These are phyloP conservation scores for Acanthoscelides obtectus DNA, from an alignment of 2,888 invertebrate species.

Conservation along the genomic window DNA sequence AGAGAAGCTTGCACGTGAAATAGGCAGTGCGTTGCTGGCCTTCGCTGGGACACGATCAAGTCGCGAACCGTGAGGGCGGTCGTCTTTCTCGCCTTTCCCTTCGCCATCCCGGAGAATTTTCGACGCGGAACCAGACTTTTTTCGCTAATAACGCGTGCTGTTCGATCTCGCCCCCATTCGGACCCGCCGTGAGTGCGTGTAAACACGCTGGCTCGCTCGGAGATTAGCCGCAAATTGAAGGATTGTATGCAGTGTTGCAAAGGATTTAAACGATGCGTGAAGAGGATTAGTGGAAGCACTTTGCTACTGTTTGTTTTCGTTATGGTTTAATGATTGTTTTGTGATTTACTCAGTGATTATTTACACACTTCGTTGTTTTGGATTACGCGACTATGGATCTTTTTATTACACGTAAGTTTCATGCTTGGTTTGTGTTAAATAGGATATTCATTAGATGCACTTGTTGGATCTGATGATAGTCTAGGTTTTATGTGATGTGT, in stretches of 20 bases:
- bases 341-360: slow-evolving; percentile 24
- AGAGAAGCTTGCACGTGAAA: slow-evolving; percentile 36
- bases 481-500: background rate
- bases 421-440: background rate
- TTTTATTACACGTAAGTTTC: slow-evolving; percentile 21
- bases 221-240: slow-evolving; percentile 18
- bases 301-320: slow-evolving; percentile 24
- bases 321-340: slow-evolving; percentile 23
- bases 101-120: background rate
- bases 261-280: slow-evolving; percentile 23
- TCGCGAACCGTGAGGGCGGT: slow-evolving; percentile 4
- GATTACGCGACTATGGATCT: slow-evolving; percentile 24
- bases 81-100: background rate
- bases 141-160: background rate
- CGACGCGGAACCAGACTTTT: background rate
- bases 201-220: slow-evolving; percentile 9
- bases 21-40: slow-evolving; percentile 33
- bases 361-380: slow-evolving; percentile 20
- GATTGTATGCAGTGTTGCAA: slow-evolving; percentile 21
- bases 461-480: background rate
- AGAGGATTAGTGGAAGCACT: slow-evolving; percentile 20
- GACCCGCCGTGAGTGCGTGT: background rate
- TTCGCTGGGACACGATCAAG: slow-evolving; percentile 20
- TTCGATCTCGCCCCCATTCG: background rate
- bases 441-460: background rate